Conservation (phyloP, 2,888 invertebrate genomes). For the Geophilus truncorum region DNA sequence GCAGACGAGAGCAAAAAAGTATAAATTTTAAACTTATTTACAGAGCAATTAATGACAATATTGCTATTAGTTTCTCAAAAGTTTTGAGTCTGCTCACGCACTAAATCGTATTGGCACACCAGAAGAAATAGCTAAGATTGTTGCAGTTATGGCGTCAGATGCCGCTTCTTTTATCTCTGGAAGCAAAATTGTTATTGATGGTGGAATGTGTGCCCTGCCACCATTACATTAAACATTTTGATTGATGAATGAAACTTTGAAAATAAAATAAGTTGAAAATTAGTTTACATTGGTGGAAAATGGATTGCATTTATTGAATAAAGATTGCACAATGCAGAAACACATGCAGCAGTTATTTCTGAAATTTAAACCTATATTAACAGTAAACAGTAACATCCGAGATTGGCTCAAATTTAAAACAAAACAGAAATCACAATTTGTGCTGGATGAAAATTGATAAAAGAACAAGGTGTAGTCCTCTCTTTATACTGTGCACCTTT, state of each 20-base stretch:
- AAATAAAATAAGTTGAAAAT: background rate
- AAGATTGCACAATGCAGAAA: no score
- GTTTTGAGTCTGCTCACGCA: background rate
- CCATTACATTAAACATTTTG: background rate
- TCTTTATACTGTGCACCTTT: no score
- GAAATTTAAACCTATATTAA: no score
- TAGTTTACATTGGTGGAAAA: no score
- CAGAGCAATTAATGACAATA: background rate
- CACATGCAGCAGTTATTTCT: no score
- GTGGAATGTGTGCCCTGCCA: background rate
- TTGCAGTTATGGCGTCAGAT: background rate
- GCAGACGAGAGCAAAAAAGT: background rate
- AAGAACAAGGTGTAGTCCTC: no score
- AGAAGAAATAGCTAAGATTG: background rate
- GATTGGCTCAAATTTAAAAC: no score
- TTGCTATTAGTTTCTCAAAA: background rate
- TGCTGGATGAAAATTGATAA: no score
- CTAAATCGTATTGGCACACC: background rate
- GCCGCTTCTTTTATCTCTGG: conserved; percentile 14
- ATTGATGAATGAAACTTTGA: background rate
- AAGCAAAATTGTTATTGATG: conserved; percentile 23
- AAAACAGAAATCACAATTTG: no score
- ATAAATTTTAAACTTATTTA: background rate
- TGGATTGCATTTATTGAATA: no score
- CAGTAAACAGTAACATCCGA: no score